These are phyloP conservation scores for Drosophila orosa DNA, from an alignment of 1,140 invertebrate genomes.

Conservation along the genomic window DNA sequence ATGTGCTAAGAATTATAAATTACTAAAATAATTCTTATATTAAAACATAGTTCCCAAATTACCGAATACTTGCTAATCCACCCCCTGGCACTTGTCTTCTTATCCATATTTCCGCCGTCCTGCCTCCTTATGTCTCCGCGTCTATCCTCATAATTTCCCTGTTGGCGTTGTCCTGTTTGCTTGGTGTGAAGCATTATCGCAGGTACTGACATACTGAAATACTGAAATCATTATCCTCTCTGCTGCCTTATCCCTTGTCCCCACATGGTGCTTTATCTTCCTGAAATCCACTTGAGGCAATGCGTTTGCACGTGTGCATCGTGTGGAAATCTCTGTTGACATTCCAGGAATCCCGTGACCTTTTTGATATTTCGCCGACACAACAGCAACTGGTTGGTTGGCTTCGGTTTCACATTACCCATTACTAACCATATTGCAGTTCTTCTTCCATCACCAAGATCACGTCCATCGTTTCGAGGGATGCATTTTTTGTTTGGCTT, in stretches of 20 bases:
- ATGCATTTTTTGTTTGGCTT: constrained; percentile 50
- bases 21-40: background rate
- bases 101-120: constrained; percentile 10
- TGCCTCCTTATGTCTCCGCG: background rate
- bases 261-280: constrained; percentile 21
- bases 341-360: constrained; percentile 71
- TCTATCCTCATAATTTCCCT: constrained; percentile 45
- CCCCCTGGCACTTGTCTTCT: constrained; percentile 29
- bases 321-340: constrained; percentile 81
- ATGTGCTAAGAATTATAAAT: no score
- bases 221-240: constrained; percentile 15
- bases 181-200: constrained; percentile 64
- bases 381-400: constrained; percentile 18
- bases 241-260: constrained; percentile 5
- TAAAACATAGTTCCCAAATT: background rate
- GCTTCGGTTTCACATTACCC: constrained; percentile 72
- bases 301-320: constrained; percentile 75
- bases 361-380: constrained; percentile 62
- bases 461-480: constrained; percentile 26
- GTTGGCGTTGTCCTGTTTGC: constrained; percentile 72
- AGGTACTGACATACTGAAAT: constrained; percentile 43
- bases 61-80: constrained; percentile 1
- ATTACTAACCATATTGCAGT: constrained; percentile 26
- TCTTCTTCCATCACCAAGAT: constrained; percentile 9
- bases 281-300: constrained; percentile 61